A percentile compares a stretch with the other conserved stretches of the same genome.
These are phyloP conservation scores for Drosophila fuyamai DNA, from an alignment of 1,140 invertebrate species.

Conservation along the genomic window DNA sequence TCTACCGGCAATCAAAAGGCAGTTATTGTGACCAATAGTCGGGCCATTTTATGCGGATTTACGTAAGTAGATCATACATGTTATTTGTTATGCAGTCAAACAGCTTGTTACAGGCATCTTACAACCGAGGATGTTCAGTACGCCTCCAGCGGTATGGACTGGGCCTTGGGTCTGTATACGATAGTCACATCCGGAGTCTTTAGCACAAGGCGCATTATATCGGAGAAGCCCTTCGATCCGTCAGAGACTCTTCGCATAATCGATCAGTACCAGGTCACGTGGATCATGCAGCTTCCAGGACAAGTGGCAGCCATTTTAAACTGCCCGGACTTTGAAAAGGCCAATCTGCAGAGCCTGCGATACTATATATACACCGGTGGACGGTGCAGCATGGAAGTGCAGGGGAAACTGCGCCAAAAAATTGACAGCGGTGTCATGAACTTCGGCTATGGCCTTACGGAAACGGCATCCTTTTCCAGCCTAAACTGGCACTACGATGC, in stretches of 20 bases:
- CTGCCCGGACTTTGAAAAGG: not conserved
- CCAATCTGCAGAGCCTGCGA: not conserved
- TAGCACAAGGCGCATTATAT: constrained; percentile 15
- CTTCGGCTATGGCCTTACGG: constrained; percentile 12
- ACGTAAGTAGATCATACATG: not conserved
- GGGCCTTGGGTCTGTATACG: constrained; percentile 6
- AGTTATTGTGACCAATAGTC: constrained; percentile 88
- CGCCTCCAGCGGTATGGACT: constrained; percentile 22
- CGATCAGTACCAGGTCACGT: not conserved
- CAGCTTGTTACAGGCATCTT: not conserved
- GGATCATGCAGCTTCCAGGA: not conserved
- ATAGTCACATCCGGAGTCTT: constrained; percentile 4
- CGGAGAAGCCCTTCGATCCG: not conserved
- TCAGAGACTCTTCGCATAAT: not conserved
- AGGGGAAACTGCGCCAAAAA: not conserved
- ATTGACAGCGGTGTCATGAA: not conserved
- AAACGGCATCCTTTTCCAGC: constrained; percentile 1
- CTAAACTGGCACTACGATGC: constrained; percentile 11
- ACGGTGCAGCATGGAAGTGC: not conserved
- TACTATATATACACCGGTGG: constrained; percentile 1
- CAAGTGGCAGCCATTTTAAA: not conserved
- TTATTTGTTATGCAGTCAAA: too few relatives aligned
- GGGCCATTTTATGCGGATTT: not conserved
- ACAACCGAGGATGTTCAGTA: constrained; percentile 17
- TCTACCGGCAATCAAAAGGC: constrained; percentile 92